A percentile compares a stretch with the other conserved stretches of the same genome.
Conservation (phyloP, 2,113 vertebrate genomes). For the Nettapus auritus region DNA sequence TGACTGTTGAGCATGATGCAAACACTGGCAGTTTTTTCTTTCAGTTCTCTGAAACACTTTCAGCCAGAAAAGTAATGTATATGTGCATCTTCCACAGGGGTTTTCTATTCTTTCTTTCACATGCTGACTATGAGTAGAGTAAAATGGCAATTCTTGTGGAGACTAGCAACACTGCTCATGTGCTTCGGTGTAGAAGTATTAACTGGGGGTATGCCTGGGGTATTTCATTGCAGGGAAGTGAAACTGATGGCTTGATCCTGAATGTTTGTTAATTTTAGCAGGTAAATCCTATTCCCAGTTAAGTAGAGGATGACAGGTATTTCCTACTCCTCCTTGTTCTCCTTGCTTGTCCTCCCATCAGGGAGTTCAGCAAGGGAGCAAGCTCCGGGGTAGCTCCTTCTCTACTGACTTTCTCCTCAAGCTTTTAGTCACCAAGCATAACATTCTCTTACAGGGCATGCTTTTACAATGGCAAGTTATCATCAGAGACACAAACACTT, state of each 20-base stretch:
- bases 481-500: not conserved
- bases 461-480: too few relatives aligned
- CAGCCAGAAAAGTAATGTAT: too few relatives aligned
- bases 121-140: not conserved
- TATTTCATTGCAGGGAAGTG: not conserved
- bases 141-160: not conserved
- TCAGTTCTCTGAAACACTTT: too few relatives aligned
- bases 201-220: not conserved
- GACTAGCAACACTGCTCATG: not conserved
- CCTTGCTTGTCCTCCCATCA: not conserved
- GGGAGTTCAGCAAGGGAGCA: not conserved
- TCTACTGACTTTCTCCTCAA: not conserved
- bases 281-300: not conserved
- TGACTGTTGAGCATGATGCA: not conserved
- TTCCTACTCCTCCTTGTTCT: not conserved
- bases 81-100: not conserved
- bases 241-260: not conserved
- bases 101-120: not conserved
- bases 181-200: not conserved
- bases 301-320: not conserved
- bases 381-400: not conserved
- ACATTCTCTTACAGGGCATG: not conserved
- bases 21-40: not conserved
- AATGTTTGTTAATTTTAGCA: not conserved
- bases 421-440: not conserved